Conservation (phyloP, 2,888 invertebrate genomes). For the Rhagium mordax region DNA sequence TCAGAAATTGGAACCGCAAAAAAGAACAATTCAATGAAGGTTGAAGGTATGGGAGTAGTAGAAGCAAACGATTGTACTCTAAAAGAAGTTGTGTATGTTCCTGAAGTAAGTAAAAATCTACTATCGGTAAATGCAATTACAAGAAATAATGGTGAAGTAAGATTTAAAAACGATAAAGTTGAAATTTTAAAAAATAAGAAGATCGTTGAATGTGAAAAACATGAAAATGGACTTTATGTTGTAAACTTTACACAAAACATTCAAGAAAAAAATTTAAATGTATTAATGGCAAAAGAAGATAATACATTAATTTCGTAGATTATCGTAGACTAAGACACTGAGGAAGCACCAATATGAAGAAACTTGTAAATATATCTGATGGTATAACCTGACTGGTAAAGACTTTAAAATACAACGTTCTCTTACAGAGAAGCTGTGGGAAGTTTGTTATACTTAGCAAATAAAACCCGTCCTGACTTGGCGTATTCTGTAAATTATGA, state of each 20-base stretch:
- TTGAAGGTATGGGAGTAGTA: neutral
- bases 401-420: too few relatives aligned
- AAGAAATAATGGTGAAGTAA: slow-evolving; percentile 51
- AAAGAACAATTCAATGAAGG: too few relatives aligned
- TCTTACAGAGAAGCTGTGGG: slow-evolving; percentile 41
- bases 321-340: neutral
- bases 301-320: neutral
- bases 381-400: too few relatives aligned
- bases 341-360: neutral
- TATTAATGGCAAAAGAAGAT: neutral
- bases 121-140: slow-evolving; percentile 54
- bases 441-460: slow-evolving; percentile 45
- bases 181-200: slow-evolving; percentile 41
- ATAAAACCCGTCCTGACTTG: slow-evolving; percentile 48
- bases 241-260: too few relatives aligned
- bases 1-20: too few relatives aligned
- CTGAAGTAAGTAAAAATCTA: slow-evolving; percentile 45
- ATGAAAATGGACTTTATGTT: too few relatives aligned
- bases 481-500: slow-evolving; percentile 21
- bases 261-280: neutral
- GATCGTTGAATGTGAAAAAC: slow-evolving; percentile 35
- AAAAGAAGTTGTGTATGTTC: neutral
- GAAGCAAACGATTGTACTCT: neutral
- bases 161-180: slow-evolving; percentile 43
- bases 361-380: too few relatives aligned